Conservation (phyloP, 2,797 vertebrate genomes). For the Pantherophis vulpinus region DNA sequence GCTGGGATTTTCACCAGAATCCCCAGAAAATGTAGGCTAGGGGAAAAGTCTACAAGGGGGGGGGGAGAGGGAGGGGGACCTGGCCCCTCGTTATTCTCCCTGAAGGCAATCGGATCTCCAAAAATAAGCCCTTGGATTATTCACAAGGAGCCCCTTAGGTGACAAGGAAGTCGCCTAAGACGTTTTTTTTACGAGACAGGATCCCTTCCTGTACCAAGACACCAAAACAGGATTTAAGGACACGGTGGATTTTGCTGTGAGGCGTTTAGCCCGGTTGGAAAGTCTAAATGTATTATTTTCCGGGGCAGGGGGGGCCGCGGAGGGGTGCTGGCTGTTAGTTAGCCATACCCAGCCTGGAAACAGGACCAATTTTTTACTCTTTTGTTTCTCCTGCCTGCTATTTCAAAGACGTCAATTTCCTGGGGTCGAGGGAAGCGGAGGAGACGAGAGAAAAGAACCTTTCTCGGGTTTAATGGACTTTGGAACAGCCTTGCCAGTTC, state of each 20-base stretch:
- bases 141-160: background rate
- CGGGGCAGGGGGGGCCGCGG: too few species aligned
- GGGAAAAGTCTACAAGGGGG: background rate
- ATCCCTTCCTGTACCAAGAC: background rate
- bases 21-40: background rate
- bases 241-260: background rate
- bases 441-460: background rate
- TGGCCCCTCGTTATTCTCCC: background rate
- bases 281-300: background rate
- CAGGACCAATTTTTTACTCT: background rate
- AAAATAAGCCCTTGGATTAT: background rate
- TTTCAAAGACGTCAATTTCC: background rate
- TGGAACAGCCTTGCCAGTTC: background rate
- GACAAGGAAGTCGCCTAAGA: background rate
- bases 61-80: too few species aligned
- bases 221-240: background rate
- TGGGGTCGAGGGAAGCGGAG: background rate
- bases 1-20: background rate
- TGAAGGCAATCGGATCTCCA: background rate
- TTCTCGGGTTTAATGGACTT: conserved; percentile 2
- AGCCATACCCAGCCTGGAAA: background rate
- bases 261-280: background rate
- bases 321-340: background rate
- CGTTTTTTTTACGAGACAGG: background rate
- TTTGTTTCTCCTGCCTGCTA: background rate